Conservation (phyloP, 2,113 vertebrate genomes). For the Propithecus coquereli region DNA sequence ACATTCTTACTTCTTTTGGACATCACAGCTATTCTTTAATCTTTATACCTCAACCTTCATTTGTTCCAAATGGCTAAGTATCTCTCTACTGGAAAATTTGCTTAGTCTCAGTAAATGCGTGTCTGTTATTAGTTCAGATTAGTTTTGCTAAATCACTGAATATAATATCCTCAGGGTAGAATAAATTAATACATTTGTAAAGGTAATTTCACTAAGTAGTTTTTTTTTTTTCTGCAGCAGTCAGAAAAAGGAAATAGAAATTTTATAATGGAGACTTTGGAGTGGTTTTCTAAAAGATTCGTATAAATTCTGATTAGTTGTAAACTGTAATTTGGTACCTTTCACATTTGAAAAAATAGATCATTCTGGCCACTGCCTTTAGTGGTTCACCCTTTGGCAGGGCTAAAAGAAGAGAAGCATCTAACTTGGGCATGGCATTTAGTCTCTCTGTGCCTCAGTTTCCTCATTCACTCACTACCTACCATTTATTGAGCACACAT, state of each 20-base stretch:
- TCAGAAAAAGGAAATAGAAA: conserved; percentile 10
- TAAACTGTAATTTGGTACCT: not conserved
- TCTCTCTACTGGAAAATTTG: conserved; percentile 59
- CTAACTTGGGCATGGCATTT: not conserved
- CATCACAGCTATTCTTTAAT: conserved; percentile 49
- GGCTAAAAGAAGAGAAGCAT: not conserved
- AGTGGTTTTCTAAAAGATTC: conserved; percentile 27
- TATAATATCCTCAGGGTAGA: conserved; percentile 51
- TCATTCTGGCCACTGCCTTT: not conserved
- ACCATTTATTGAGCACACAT: not conserved
- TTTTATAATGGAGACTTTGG: not conserved
- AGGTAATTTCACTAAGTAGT: conserved; percentile 46
- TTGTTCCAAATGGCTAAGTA: conserved; percentile 71
- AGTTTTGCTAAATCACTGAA: conserved; percentile 67
- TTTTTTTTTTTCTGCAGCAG: conserved; percentile 5
- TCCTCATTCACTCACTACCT: not conserved
- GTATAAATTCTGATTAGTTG: not conserved
- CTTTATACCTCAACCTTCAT: conserved; percentile 34
- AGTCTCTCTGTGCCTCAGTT: not conserved
- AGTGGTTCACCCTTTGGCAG: not conserved
- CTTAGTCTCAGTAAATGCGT: conserved; percentile 66
- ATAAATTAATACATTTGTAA: conserved; percentile 56
- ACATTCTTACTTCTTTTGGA: conserved; percentile 4
- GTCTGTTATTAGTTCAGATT: conserved; percentile 53
- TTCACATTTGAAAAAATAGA: not conserved